phyloP scores from a whole-genome alignment of 2,113 vertebrate species.

The Mola mola region DNA sequence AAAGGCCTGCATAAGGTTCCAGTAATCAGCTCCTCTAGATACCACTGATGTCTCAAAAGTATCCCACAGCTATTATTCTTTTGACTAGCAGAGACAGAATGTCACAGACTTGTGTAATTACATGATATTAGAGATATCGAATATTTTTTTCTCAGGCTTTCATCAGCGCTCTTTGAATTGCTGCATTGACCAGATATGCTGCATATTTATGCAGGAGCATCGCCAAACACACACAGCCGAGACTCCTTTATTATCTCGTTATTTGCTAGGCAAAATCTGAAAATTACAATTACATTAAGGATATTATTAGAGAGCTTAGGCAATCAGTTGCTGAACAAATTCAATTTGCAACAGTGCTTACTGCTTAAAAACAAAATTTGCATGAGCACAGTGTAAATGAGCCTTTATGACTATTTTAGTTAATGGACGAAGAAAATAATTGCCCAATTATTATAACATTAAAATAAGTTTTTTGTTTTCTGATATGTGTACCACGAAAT shows the following conservation, averaged over 20 bases:
- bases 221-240: neutral
- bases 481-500: no score
- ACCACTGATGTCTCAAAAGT: constrained; percentile 23
- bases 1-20: constrained; percentile 10
- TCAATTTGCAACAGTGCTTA: no score
- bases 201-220: neutral
- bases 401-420: no score
- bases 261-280: constrained; percentile 15
- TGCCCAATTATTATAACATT: no score
- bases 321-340: no score
- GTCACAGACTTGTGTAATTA: constrained; percentile 27
- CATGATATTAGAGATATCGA: constrained; percentile 46
- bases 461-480: neutral
- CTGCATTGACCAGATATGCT: constrained; percentile 27
- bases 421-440: no score
- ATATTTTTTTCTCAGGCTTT: constrained; percentile 25
- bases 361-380: no score
- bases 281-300: no score
- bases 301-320: no score
- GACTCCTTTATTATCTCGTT: constrained; percentile 2
- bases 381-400: no score
- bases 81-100: neutral
- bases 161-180: constrained; percentile 16
- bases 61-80: constrained; percentile 23
- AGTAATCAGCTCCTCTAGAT: constrained; percentile 46